phyloP scores from a whole-genome alignment of 2,888 invertebrate species.

The Punctoribates punctum region DNA sequence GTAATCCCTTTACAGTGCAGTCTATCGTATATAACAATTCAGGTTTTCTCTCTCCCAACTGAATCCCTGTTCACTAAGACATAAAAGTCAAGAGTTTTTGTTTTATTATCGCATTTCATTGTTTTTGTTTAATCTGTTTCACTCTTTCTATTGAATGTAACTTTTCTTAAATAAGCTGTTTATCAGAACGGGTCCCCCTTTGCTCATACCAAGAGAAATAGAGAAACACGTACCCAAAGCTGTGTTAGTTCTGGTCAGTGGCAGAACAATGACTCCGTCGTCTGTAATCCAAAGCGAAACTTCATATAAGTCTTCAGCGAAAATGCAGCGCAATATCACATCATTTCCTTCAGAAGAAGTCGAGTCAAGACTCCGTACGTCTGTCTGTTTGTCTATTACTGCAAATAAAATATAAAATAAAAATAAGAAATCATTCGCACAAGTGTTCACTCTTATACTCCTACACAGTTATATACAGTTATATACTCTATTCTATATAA shows the following conservation, averaged over 20 bases:
- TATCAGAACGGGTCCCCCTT: background rate
- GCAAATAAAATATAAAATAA: constrained; percentile 1
- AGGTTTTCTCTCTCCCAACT: background rate
- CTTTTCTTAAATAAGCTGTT: background rate
- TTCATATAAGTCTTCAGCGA: constrained; percentile 32
- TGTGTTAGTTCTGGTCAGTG: constrained; percentile 34
- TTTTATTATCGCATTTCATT: background rate
- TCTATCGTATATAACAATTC: background rate
- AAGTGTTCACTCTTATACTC: background rate
- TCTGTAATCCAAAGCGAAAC: constrained; percentile 47
- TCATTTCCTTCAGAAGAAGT: constrained; percentile 1
- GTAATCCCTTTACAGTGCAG: background rate
- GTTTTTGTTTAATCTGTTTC: background rate
- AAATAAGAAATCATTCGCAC: constrained; percentile 11
- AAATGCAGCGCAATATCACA: constrained; percentile 22
- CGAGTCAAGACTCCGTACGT: background rate
- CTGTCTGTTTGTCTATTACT: constrained; percentile 31
- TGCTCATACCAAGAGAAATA: background rate
- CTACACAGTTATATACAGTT: background rate
- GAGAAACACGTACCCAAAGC: constrained; percentile 33
- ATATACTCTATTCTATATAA: no score
- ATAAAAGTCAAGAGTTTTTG: background rate
- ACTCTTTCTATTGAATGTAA: background rate
- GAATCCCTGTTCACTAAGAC: background rate
- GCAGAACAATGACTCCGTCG: constrained; percentile 47